Base-by-base conservation (phyloP, 2,888 invertebrate species). In the Coremacera marginata region DNA sequence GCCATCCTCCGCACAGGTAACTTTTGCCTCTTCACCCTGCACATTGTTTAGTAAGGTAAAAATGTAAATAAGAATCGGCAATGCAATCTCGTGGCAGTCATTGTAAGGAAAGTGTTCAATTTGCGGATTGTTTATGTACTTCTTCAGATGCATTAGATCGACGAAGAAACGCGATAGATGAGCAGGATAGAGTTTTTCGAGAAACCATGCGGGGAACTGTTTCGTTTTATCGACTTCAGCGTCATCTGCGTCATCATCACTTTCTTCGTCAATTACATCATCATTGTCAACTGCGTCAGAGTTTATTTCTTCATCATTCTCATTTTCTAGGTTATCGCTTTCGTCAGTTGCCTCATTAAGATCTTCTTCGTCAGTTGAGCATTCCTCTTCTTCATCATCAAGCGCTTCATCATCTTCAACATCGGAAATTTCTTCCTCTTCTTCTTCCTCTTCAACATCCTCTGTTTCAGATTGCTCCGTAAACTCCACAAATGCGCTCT, bases 51-150 rank as follows among this genome's bases (percentile, higher is more conserved):
- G 76, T 22, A 92, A 78, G 3, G 88, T 86, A 80, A 91, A 93
- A 70, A 93, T 91, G 78, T 92, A 92, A 82, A 90, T 89, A 55
- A 95, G 83, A 79, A 95, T 92, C 16, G 92, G 91, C 79, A 94
- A 84, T 44, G 92, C 91, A 75, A 92, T 91, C 8, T 91, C 84
- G 82, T 92, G 92, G 8, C 93, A 91, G 79, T 94, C 92, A 5
- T 91, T 89, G 65, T 91, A 91, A 4, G 88, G 87, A 83, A 92
- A 92, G 86, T 94, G 93, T 87, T 96, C 95, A 7, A 95, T 92
- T 90, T 94, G 95, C 0, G 94, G 93, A 70, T 91, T 91, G 81
- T 92, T 93, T 79, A 94, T 92, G 83, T 93, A 93, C 65, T 92
- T 90, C 78, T 92, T 91, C 55, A 92, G 91, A n/a, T 92, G 91